Conservation (phyloP, 2,797 vertebrate genomes). For the Huso huso region DNA sequence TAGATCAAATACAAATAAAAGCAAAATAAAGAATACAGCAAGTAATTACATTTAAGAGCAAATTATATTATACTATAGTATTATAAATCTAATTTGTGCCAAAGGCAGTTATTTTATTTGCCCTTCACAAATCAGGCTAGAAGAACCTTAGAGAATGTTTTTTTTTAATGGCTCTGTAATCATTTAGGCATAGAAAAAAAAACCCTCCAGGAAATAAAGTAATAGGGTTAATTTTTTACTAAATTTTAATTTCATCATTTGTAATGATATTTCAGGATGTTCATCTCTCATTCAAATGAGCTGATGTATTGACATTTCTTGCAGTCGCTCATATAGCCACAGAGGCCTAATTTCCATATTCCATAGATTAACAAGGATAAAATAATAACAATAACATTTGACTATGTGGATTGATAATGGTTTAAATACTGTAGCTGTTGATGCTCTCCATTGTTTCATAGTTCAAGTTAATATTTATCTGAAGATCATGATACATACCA, state of each 20-base stretch:
- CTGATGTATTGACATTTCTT: slow-evolving; percentile 74
- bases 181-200: slow-evolving; percentile 56
- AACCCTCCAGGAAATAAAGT: slow-evolving; percentile 55
- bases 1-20: no score
- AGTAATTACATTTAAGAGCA: no score
- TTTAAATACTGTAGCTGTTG: neutral
- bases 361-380: slow-evolving; percentile 16
- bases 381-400: slow-evolving; percentile 15
- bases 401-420: slow-evolving; percentile 14
- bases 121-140: slow-evolving; percentile 21
- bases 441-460: no score
- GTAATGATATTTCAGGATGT: slow-evolving; percentile 75
- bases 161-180: slow-evolving; percentile 51
- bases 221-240: slow-evolving; percentile 62
- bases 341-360: slow-evolving; percentile 34
- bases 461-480: no score
- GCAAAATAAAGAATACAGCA: no score
- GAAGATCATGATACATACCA: no score
- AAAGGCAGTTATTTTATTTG: slow-evolving; percentile 32
- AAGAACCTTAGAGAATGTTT: slow-evolving; percentile 36
- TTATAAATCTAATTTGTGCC: slow-evolving; percentile 33
- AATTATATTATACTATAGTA: slow-evolving; percentile 15
- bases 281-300: slow-evolving; percentile 74
- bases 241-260: slow-evolving; percentile 74
- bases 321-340: slow-evolving; percentile 74